Evolutionary conservation across 1,140 invertebrate species (phyloP).

Genomic region (Calosoma granatense): DNA sequence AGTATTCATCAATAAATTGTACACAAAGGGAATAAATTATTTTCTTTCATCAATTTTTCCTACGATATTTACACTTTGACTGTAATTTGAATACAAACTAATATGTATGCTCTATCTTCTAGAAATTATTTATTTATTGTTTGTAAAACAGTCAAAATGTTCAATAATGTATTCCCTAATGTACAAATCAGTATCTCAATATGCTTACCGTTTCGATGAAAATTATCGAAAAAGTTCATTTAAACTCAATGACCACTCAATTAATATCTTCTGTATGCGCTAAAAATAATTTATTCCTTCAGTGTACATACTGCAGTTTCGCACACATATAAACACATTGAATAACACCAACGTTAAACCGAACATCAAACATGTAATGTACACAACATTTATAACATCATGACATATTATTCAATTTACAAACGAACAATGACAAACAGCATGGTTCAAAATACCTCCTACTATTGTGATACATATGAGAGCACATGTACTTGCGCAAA

Average conservation of each 20-base stretch:
- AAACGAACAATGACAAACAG: too few relatives aligned
- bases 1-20: background rate
- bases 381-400: too few relatives aligned
- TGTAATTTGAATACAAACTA: background rate
- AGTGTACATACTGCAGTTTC: background rate
- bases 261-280: conserved; percentile 29
- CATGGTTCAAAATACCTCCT: too few relatives aligned
- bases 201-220: conserved; percentile 11
- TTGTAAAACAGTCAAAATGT: background rate
- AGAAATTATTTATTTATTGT: background rate
- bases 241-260: conserved; percentile 26
- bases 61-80: background rate
- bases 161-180: conserved; percentile 2
- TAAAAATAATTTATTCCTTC: conserved; percentile 24
- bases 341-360: background rate
- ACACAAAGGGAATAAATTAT: conserved; percentile 5
- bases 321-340: background rate
- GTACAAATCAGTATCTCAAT: background rate
- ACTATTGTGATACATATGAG: too few relatives aligned
- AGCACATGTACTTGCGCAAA: too few relatives aligned
- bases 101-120: too few relatives aligned
- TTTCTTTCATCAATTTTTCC: too few relatives aligned
- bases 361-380: background rate
- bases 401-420: too few relatives aligned
- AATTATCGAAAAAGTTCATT: conserved; percentile 26